A percentile compares a stretch with the other conserved stretches of the same genome.
phyloP scores from a whole-genome alignment of 1,140 invertebrate species.

The Drosophila pandora region DNA sequence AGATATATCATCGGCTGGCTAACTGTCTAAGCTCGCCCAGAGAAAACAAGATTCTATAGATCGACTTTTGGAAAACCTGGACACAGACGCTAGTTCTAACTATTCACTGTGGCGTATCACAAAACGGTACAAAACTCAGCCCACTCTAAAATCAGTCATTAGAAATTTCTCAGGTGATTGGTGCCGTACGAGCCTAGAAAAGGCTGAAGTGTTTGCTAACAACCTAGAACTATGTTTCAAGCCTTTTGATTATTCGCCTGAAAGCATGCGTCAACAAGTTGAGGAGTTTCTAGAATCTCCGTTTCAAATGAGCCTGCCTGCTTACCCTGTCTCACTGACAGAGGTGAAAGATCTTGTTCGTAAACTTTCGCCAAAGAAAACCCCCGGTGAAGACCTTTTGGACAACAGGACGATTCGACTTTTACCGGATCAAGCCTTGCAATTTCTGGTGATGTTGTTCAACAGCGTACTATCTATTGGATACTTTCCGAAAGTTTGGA shows the following conservation, averaged over 20 bases:
- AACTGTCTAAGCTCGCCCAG: no score
- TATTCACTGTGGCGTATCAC: constrained; percentile 4
- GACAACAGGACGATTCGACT: constrained; percentile 3
- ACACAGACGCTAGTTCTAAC: neutral
- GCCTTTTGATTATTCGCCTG: neutral
- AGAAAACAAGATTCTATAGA: no score
- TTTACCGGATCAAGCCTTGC: constrained; percentile 1
- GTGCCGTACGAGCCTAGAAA: neutral
- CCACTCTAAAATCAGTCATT: neutral
- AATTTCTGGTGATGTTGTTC: constrained; percentile 1
- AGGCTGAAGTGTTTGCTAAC: neutral
- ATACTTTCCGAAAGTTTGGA: constrained; percentile 12
- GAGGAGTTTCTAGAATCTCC: neutral
- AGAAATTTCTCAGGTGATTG: neutral
- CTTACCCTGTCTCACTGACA: neutral
- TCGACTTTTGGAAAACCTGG: constrained; percentile 1
- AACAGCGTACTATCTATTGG: constrained; percentile 8
- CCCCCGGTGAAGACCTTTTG: neutral
- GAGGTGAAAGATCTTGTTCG: neutral
- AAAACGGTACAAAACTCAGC: constrained; percentile 3
- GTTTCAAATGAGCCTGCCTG: constrained; percentile 2
- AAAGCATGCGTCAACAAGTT: neutral
- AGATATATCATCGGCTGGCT: no score
- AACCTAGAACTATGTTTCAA: neutral
- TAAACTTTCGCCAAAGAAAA: constrained; percentile 5